Base-by-base conservation (phyloP, 1,140 invertebrate species). In the Aleiodes sp. region DNA sequence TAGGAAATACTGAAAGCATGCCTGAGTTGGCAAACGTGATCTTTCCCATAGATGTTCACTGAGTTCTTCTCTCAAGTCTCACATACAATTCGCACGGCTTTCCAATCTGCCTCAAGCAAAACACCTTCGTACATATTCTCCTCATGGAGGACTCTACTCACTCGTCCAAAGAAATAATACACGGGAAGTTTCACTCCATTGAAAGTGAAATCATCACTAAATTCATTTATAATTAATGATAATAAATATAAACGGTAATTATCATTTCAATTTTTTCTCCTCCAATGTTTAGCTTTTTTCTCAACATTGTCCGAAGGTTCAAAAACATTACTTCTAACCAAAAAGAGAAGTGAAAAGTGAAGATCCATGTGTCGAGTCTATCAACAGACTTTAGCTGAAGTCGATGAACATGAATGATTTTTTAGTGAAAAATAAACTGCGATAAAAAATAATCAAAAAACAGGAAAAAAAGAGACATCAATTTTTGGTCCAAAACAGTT, bases 11-110 rank as follows among this genome's bases (percentile, higher is more conserved):
- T 2, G 16, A 21, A 24, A 6, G 4, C 10, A 0, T 29, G 33
- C 21, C 37, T n/a, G n/a, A n/a, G n/a, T n/a, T 41, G 61, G 37
- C 61, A 64, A 19, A 39, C 28, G 41, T 41, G 63, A 65, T 65
- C 63, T 65, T 65, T 65, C 63, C 63, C 63, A 65, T 65, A 52
- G 63, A 65, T 14, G 0, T 41, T 41, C 10, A 21, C n/a, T 26
- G 14, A n/a, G 19, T 52, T 62, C 6, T 37, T 24, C 33, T 33
- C 19, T 29, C 29, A 21, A 39, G 24, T 33, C 16, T 35, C 59
- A 21, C 14, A 26, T 16, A 39, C 26, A 41, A 65, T 65, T 65
- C 63, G 41, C 63, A 65, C 63, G 31, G 63, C 63, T 65, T 65
- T 65, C 63, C 63, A 65, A 56, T 65, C 28, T 46, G 46, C 46